Conservation (phyloP, 2,888 invertebrate genomes). For the Suillia variegata region DNA sequence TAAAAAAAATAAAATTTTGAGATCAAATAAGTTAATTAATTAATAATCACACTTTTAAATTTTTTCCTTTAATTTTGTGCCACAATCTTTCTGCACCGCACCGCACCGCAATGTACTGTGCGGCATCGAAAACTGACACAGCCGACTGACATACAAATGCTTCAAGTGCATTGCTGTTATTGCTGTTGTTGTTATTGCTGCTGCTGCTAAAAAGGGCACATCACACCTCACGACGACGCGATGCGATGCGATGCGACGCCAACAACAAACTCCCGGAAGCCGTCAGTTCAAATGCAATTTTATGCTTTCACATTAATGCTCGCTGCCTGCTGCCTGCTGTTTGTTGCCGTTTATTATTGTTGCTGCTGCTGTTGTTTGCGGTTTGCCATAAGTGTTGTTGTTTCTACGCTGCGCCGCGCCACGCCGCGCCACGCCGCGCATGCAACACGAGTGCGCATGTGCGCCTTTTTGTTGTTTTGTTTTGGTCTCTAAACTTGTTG, state of each 20-base stretch:
- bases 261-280: background rate
- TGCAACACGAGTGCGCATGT: background rate
- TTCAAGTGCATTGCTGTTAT: slow-evolving; percentile 2
- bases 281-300: background rate
- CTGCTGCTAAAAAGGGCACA: background rate
- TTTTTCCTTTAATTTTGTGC: too few species aligned
- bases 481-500: background rate
- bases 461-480: too few species aligned
- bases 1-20: too few species aligned
- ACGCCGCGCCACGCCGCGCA: too few species aligned
- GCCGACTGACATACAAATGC: slow-evolving; percentile 2
- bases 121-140: too few species aligned
- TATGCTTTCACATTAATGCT: background rate
- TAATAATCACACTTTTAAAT: too few species aligned
- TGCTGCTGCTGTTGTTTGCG: background rate
- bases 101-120: too few species aligned
- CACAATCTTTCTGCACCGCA: too few species aligned
- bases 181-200: slow-evolving; percentile 5
- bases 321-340: too few species aligned
- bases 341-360: background rate
- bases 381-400: slow-evolving; percentile 13
- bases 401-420: background rate
- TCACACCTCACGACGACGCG: background rate
- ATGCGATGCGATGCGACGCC: background rate
- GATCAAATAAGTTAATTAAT: too few species aligned